phyloP scores from a whole-genome alignment of 2,113 vertebrate genomes.

The Ictalurus punctatus region DNA sequence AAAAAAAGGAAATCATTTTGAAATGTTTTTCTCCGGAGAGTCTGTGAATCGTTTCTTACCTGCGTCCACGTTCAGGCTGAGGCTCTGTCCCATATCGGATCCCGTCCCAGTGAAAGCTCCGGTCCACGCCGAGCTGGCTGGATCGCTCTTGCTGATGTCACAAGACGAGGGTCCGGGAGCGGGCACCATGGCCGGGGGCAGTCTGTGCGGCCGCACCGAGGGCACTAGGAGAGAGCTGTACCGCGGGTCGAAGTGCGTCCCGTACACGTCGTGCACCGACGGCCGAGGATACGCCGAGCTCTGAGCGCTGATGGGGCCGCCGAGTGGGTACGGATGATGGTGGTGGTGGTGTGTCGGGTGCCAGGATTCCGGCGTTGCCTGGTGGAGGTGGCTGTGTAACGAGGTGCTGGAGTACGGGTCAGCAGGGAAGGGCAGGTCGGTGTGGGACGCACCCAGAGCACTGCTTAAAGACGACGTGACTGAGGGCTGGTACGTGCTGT shows the following conservation, averaged over 20 bases:
- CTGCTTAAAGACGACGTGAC: conserved; percentile 78
- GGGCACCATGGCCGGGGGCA: conserved; percentile 74
- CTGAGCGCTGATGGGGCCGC: conserved; percentile 80
- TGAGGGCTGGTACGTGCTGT: conserved; percentile 89
- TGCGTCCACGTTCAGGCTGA: conserved; percentile 89
- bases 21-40: neutral
- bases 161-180: conserved; percentile 80
- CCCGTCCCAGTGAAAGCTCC: conserved; percentile 80
- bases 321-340: conserved; percentile 86
- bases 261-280: conserved; percentile 89
- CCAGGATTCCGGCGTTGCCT: conserved; percentile 86
- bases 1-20: neutral
- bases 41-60: conserved; percentile 71
- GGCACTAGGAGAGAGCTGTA: conserved; percentile 89
- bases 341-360: conserved; percentile 89
- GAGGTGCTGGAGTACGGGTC: conserved; percentile 86
- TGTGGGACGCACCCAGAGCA: conserved; percentile 77
- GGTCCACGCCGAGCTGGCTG: conserved; percentile 77
- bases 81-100: conserved; percentile 80
- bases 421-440: conserved; percentile 84
- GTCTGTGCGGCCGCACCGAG: conserved; percentile 85
- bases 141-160: conserved; percentile 84
- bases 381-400: conserved; percentile 91
- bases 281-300: conserved; percentile 82
- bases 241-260: conserved; percentile 88